Conservation (phyloP, 2,888 invertebrate species). For the Epinotia demarniana region DNA sequence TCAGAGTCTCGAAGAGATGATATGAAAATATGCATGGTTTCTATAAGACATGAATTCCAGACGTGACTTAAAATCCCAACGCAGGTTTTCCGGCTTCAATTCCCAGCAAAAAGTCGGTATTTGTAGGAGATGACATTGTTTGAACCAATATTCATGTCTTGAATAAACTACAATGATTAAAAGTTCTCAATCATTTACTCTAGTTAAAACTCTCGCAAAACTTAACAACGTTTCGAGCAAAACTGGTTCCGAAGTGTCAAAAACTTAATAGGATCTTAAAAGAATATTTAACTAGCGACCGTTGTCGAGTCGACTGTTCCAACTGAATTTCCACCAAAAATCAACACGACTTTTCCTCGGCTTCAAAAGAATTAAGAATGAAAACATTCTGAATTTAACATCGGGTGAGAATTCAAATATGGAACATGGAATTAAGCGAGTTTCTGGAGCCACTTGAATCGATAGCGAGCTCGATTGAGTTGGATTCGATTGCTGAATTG, state of each 20-base stretch:
- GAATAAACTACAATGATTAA: neutral
- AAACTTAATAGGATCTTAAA: constrained; percentile 33
- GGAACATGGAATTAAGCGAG: constrained; percentile 40
- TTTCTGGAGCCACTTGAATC: constrained; percentile 50
- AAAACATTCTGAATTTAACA: constrained; percentile 39
- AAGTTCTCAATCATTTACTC: constrained; percentile 12
- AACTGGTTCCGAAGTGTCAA: constrained; percentile 36
- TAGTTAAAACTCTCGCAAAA: constrained; percentile 3
- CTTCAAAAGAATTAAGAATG: constrained; percentile 41
- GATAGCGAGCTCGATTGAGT: constrained; percentile 65
- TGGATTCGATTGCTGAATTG: constrained; percentile 62
- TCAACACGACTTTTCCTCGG: constrained; percentile 36
- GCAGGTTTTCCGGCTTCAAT: neutral
- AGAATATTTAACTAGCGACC: constrained; percentile 33
- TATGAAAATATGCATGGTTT: too few relatives aligned
- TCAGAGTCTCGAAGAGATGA: neutral
- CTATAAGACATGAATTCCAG: neutral
- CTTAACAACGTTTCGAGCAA: constrained; percentile 15
- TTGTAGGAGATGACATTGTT: neutral
- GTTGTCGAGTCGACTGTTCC: constrained; percentile 21
- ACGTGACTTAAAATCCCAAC: neutral
- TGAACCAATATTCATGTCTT: neutral
- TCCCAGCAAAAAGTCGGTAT: neutral
- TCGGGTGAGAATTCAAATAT: constrained; percentile 37
- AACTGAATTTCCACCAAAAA: constrained; percentile 29